Conservation (phyloP, 2,113 vertebrate genomes). For the Paramisgurnus dabryanus region DNA sequence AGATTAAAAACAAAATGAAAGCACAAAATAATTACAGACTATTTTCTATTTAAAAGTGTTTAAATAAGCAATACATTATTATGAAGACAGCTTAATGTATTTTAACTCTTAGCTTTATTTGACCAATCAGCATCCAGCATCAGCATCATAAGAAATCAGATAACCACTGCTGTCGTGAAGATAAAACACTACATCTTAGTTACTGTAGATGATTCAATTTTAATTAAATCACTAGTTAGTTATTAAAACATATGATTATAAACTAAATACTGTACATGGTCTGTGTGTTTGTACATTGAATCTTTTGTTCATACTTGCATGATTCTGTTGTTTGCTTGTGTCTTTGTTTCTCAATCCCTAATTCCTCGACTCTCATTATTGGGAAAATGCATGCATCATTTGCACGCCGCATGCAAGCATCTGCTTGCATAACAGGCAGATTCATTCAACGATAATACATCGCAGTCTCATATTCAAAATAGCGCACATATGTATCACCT, state of each 20-base stretch:
- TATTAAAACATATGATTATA: slow-evolving; percentile 28
- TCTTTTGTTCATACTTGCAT: slow-evolving; percentile 42
- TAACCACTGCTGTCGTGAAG: background rate
- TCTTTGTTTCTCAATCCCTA: slow-evolving; percentile 55
- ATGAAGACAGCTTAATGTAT: background rate
- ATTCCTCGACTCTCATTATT: slow-evolving; percentile 68
- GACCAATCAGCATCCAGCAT: too few species aligned
- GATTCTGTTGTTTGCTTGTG: slow-evolving; percentile 56
- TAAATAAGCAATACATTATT: background rate
- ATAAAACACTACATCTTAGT: background rate
- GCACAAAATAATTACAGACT: background rate
- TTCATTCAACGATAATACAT: slow-evolving; percentile 69
- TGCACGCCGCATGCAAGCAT: slow-evolving; percentile 64
- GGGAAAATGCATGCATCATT: slow-evolving; percentile 59
- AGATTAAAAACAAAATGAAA: background rate
- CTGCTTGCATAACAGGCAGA: slow-evolving; percentile 63
- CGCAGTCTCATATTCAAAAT: slow-evolving; percentile 51
- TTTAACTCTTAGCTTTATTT: too few species aligned
- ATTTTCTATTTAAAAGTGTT: background rate
- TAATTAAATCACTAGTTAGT: background rate
- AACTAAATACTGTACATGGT: background rate
- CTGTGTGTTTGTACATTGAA: background rate
- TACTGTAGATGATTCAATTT: background rate
- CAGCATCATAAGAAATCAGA: background rate
- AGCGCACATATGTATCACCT: slow-evolving; percentile 58